A percentile compares a stretch with the other conserved stretches of the same genome.
Conservation (phyloP, 2,797 vertebrate genomes). For the Sebastes flavidus region DNA sequence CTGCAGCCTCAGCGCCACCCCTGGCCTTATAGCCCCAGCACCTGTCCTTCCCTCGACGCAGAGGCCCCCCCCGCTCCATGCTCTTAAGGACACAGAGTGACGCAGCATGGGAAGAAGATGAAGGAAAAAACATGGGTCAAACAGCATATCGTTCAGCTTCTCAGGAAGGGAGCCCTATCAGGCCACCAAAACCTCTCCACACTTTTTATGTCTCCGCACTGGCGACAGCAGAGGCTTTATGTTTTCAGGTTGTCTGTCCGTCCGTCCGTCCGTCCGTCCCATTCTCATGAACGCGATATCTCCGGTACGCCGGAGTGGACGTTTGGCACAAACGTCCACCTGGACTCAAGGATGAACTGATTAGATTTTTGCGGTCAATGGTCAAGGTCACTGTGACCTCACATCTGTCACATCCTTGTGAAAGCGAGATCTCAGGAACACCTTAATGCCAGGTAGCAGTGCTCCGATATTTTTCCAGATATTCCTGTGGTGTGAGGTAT, state of each 20-base stretch:
- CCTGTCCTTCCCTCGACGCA: not conserved
- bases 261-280: not conserved
- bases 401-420: too few relatives aligned
- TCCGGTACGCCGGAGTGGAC: too few relatives aligned
- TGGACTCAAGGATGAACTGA: too few relatives aligned
- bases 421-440: too few relatives aligned
- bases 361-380: too few relatives aligned
- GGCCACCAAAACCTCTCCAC: not conserved
- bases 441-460: too few relatives aligned
- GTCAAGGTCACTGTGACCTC: too few relatives aligned
- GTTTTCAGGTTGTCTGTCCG: not conserved
- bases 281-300: not conserved
- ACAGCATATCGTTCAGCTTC: constrained; percentile 10
- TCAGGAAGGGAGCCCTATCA: constrained; percentile 16
- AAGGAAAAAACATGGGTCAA: constrained; percentile 16
- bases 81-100: not conserved
- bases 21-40: not conserved
- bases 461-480: too few relatives aligned
- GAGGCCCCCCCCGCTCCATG: not conserved
- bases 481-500: too few relatives aligned
- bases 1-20: constrained; percentile 20
- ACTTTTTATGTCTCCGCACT: not conserved
- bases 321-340: not conserved
- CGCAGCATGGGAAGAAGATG: not conserved
- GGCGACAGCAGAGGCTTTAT: not conserved